Evolutionary conservation across 2,888 invertebrate genomes (phyloP).

Genomic region (Cephus sareptanus): DNA sequence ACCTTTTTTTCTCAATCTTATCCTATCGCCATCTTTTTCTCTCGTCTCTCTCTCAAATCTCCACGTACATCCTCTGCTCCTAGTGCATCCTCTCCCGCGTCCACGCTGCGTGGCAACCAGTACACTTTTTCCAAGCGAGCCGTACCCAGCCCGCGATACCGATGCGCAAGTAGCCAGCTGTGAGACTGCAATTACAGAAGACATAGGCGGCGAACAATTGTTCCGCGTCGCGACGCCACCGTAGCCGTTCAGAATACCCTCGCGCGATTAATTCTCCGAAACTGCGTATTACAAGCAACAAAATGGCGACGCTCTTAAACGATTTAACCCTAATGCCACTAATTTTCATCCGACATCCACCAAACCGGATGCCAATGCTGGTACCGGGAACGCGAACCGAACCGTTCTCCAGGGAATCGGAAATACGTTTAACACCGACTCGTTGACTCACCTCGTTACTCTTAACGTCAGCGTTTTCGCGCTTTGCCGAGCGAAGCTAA

Average conservation of each 20-base stretch:
- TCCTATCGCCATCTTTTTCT: background rate
- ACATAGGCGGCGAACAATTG: background rate
- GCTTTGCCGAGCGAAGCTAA: background rate
- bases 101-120: background rate
- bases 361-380: background rate
- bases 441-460: background rate
- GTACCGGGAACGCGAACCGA: background rate
- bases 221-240: background rate
- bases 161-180: background rate
- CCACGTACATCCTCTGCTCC: background rate
- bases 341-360: background rate
- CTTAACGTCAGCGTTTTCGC: background rate
- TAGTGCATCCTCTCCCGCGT: background rate
- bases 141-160: background rate
- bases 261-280: background rate
- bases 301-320: background rate
- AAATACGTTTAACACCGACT: background rate
- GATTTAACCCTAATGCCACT: background rate
- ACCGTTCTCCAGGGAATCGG: background rate
- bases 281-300: background rate
- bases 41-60: background rate
- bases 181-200: background rate
- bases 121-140: background rate
- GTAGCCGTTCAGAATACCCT: background rate
- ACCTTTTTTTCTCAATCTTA: background rate